Conservation (phyloP, 2,113 vertebrate species). For the Brachypteracias leptosomus region DNA sequence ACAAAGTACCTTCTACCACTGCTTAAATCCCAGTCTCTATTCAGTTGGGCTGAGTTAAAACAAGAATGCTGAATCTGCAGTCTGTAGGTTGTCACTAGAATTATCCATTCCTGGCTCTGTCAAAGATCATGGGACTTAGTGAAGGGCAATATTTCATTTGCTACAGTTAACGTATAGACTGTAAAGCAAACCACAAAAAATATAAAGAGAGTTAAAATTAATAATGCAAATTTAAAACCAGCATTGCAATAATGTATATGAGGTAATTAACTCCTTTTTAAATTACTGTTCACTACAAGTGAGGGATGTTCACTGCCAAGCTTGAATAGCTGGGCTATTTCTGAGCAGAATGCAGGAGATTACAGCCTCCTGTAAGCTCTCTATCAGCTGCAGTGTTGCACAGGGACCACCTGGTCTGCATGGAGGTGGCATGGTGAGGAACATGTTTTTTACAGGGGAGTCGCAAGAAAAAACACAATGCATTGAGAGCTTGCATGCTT, state of each 20-base stretch:
- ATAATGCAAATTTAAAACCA: not conserved
- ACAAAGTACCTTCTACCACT: not conserved
- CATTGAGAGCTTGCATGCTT: not conserved
- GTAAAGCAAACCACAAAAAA: not conserved
- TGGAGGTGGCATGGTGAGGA: not conserved
- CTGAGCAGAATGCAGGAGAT: not conserved
- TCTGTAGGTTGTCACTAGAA: not conserved
- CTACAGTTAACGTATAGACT: not conserved
- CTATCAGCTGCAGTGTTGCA: not conserved
- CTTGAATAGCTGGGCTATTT: not conserved
- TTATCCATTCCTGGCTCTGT: not conserved
- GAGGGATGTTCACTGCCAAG: not conserved
- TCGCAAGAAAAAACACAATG: rapidly evolving
- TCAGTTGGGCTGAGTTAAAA: not conserved
- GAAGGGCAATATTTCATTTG: not conserved
- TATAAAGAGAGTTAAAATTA: not conserved
- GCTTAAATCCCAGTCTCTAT: not conserved
- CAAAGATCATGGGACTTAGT: not conserved
- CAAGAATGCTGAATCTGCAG: not conserved
- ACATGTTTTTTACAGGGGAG: not conserved
- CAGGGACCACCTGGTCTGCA: not conserved
- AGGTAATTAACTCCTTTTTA: not conserved
- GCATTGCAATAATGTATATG: not conserved
- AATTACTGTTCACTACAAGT: not conserved
- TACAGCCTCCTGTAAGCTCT: not conserved